A percentile compares a stretch with the other conserved stretches of the same genome.
Conservation (phyloP, 2,797 vertebrate genomes). For the Chrysocyon brachyurus region DNA sequence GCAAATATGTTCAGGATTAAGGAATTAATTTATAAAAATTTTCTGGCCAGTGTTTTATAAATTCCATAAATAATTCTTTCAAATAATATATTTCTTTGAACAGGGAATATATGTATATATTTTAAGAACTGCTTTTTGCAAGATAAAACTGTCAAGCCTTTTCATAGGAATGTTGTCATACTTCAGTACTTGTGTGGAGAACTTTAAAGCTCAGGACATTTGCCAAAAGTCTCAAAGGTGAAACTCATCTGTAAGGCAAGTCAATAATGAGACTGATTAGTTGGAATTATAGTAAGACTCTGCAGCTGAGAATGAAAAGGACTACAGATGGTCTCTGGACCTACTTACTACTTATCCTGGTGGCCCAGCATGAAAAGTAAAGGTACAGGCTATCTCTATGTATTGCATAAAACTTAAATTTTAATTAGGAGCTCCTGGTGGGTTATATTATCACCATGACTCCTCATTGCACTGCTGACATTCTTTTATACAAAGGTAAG, state of each 20-base stretch:
- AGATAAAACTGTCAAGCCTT: neutral
- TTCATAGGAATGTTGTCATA: neutral
- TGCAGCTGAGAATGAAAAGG: neutral
- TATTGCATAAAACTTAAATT: neutral
- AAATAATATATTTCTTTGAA: neutral
- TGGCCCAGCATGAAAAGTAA: neutral
- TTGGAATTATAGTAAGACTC: neutral
- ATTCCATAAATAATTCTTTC: neutral
- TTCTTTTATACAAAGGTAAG: neutral
- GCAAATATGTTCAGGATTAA: neutral
- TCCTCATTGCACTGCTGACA: neutral
- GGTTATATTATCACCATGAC: neutral
- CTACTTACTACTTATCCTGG: neutral
- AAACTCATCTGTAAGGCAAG: neutral
- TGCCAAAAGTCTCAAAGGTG: neutral
- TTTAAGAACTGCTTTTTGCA: neutral
- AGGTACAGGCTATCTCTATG: neutral
- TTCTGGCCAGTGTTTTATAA: neutral
- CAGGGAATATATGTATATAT: neutral
- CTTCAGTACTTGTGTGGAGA: neutral
- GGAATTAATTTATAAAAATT: neutral
- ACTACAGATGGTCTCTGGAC: neutral
- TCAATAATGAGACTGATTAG: neutral
- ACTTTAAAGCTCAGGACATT: slow-evolving; percentile 30
- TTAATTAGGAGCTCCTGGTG: neutral